phyloP scores from a whole-genome alignment of 2,797 vertebrate genomes.

The Neopelma chrysocephalum region DNA sequence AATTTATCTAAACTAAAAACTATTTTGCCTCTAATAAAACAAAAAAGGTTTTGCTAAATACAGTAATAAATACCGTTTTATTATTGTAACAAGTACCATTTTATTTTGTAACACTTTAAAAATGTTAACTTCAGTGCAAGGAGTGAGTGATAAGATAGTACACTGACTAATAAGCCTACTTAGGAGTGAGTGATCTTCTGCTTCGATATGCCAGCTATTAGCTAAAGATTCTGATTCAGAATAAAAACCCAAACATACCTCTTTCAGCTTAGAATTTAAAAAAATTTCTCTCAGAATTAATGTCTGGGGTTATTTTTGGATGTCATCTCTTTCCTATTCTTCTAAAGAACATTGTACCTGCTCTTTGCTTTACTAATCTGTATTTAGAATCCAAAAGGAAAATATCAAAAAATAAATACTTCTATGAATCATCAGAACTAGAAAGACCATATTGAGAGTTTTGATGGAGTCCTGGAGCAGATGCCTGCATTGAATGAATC shows the following conservation, averaged over 20 bases:
- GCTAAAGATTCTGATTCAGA: not conserved
- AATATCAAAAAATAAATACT: not conserved
- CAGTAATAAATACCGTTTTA: not conserved
- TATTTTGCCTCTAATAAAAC: not conserved
- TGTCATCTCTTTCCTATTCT: not conserved
- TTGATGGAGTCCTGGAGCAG: not conserved
- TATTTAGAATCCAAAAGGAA: not conserved
- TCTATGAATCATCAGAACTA: not conserved
- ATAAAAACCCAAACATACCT: not conserved
- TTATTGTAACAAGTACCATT: not conserved
- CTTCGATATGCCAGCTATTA: not conserved
- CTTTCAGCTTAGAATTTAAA: not conserved
- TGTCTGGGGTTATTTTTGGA: not conserved
- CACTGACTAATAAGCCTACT: not conserved
- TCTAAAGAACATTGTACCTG: not conserved
- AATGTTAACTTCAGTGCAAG: not conserved
- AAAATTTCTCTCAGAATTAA: not conserved
- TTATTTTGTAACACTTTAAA: not conserved
- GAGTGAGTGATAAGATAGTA: not conserved
- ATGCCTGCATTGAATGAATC: not conserved
- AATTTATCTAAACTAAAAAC: not conserved
- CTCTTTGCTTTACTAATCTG: not conserved
- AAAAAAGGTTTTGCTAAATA: not conserved
- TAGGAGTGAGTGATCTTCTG: not conserved
- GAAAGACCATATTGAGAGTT: not conserved